These are phyloP conservation scores for Coenobita brevimanus DNA, from an alignment of 1,140 invertebrate species.

Conservation along the genomic window DNA sequence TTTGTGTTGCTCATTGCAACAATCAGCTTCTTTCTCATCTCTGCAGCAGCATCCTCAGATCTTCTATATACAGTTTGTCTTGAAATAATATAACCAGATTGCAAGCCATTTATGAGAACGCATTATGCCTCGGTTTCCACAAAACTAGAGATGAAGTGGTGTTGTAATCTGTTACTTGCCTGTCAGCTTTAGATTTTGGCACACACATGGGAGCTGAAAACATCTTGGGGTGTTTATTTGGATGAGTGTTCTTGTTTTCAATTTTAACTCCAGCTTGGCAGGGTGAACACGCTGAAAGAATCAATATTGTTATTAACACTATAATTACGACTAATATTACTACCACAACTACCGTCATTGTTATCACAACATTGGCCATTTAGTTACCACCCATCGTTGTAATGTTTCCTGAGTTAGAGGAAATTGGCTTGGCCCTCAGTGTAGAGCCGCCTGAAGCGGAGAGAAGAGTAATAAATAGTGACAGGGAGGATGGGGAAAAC, in stretches of 20 bases:
- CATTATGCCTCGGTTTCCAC: constrained; percentile 3
- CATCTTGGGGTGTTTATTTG: background rate
- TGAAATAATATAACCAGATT: constrained; percentile 21
- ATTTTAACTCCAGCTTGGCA: too few species aligned
- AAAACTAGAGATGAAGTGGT: constrained; percentile 11
- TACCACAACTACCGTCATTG: too few species aligned
- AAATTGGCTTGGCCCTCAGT: too few species aligned
- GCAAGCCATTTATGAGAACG: constrained; percentile 8
- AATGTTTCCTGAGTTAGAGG: too few species aligned
- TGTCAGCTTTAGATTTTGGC: constrained; percentile 19
- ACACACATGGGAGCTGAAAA: background rate
- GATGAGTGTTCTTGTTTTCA: background rate
- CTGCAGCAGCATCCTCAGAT: constrained; percentile 14
- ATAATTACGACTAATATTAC: too few species aligned
- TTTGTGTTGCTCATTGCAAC: constrained; percentile 12
- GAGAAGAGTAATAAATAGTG: too few species aligned
- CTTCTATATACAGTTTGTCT: constrained; percentile 18
- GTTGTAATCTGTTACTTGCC: background rate
- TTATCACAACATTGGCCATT: too few species aligned
- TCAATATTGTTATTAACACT: too few species aligned
- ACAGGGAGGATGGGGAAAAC: too few species aligned
- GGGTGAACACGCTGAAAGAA: too few species aligned
- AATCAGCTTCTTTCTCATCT: constrained; percentile 18
- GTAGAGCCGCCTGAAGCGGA: too few species aligned
- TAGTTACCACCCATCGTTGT: too few species aligned